Percentiles rank a stretch among this genome's conserved stretches.
Conservation (phyloP, 2,888 invertebrate genomes). For the Operophtera brumata region DNA sequence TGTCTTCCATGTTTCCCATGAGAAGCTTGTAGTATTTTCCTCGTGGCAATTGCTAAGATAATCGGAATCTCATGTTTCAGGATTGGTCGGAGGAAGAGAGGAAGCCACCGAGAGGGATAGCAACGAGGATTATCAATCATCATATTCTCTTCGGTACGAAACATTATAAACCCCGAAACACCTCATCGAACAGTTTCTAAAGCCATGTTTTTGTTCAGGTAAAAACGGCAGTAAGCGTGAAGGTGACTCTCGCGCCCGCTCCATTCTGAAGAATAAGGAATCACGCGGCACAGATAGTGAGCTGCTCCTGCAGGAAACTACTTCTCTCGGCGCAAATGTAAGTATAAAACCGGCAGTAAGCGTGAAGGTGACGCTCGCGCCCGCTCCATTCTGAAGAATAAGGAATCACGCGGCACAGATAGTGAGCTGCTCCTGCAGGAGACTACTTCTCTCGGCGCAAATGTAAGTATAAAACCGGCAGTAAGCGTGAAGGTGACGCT, state of each 20-base stretch:
- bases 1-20: conserved; percentile 17
- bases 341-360: conserved; percentile 74
- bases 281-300: conserved; percentile 78
- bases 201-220: conserved; percentile 48
- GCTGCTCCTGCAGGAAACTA: conserved; percentile 72
- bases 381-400: conserved; percentile 77
- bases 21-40: neutral
- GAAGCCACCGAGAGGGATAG: conserved; percentile 76
- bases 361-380: conserved; percentile 72
- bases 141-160: conserved; percentile 75
- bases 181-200: neutral
- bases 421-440: conserved; percentile 77
- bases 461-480: conserved; percentile 75
- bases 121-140: conserved; percentile 79
- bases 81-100: conserved; percentile 79
- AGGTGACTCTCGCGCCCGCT: conserved; percentile 71
- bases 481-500: conserved; percentile 71
- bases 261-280: conserved; percentile 78
- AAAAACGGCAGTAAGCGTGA: conserved; percentile 76
- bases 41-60: neutral
- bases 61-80: conserved; percentile 42
- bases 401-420: conserved; percentile 77
- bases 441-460: conserved; percentile 73
- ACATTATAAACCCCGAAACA: neutral
- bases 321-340: conserved; percentile 75